Conservation (phyloP, 2,797 vertebrate species). For the Rhinoraja longicauda region DNA sequence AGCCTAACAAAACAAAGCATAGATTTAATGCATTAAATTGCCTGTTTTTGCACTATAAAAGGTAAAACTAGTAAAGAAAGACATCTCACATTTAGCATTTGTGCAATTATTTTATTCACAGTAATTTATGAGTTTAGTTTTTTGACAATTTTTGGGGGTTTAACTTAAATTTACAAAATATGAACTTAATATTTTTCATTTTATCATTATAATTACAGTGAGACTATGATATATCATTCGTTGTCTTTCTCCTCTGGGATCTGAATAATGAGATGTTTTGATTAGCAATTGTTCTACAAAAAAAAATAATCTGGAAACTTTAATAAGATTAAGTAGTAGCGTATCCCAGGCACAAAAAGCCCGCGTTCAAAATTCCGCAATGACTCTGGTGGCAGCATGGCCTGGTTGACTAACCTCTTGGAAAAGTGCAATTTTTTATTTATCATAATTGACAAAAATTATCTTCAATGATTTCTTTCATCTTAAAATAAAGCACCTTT, state of each 20-base stretch:
- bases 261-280: too few relatives aligned
- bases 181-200: neutral
- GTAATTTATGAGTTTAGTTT: neutral
- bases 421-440: neutral
- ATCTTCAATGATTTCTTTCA: neutral
- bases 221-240: neutral
- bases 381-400: neutral
- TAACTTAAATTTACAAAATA: neutral
- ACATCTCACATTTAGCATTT: neutral
- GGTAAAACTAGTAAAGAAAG: neutral
- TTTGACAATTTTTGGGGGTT: neutral
- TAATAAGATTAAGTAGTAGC: too few relatives aligned
- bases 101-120: neutral
- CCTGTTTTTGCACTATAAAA: neutral
- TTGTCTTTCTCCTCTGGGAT: neutral
- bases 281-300: too few relatives aligned
- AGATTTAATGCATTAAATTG: neutral
- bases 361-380: too few relatives aligned
- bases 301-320: too few relatives aligned
- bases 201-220: neutral
- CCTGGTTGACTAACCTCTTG: neutral
- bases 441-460: neutral
- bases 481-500: neutral
- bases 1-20: neutral
- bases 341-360: too few relatives aligned